These are phyloP conservation scores for Ennomos fuscantarius DNA, from an alignment of 2,888 invertebrate genomes.

Conservation along the genomic window DNA sequence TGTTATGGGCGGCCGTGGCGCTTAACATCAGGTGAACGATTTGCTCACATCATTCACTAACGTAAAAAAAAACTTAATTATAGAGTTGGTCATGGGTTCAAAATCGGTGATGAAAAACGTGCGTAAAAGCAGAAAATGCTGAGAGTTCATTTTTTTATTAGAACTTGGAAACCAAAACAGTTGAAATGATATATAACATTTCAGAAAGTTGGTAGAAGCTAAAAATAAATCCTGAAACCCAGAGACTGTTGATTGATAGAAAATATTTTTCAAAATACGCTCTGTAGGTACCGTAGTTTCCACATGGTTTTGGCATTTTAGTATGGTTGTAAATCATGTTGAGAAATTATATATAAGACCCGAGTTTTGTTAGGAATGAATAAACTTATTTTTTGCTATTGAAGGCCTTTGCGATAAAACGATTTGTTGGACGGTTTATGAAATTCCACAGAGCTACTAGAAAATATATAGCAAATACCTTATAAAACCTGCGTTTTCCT, in stretches of 20 bases:
- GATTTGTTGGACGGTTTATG: constrained; percentile 2
- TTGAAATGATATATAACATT: not conserved
- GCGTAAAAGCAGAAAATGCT: no score
- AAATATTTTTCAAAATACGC: not conserved
- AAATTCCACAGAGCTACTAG: constrained; percentile 8
- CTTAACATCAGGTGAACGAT: no score
- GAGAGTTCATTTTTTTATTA: no score
- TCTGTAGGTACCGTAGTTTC: not conserved
- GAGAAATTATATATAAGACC: not conserved
- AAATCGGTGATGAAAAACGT: no score
- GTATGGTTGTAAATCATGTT: no score
- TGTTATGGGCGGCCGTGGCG: no score
- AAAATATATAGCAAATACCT: not conserved
- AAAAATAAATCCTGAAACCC: not conserved
- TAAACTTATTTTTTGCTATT: constrained; percentile 2
- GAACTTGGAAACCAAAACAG: no score
- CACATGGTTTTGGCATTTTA: no score
- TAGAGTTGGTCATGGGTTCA: no score
- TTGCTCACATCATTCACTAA: no score
- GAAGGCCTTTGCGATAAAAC: constrained; percentile 7
- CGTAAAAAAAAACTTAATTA: no score
- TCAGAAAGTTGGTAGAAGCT: not conserved
- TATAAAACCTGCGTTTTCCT: no score
- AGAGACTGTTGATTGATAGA: not conserved
- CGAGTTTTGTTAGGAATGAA: constrained; percentile 8